These are phyloP conservation scores for Sarcophaga bullata DNA, from an alignment of 1,140 invertebrate genomes.

Conservation along the genomic window DNA sequence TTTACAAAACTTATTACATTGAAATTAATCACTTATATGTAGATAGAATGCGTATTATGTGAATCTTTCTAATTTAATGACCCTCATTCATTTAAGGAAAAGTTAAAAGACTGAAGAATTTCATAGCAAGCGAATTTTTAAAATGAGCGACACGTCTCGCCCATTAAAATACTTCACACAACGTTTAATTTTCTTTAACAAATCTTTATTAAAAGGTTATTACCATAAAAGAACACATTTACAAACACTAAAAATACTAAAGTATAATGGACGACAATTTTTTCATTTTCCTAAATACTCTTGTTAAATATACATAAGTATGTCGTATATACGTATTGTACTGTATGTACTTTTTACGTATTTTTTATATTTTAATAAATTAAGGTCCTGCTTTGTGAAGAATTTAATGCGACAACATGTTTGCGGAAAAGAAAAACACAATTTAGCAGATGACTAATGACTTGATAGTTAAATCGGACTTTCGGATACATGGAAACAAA, in stretches of 20 bases:
- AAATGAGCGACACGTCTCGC: background rate
- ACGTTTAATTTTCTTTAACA: constrained; percentile 11
- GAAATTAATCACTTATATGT: no score
- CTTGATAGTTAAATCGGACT: background rate
- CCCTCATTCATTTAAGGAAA: background rate
- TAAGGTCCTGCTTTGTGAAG: background rate
- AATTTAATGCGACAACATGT: background rate
- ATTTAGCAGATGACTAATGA: background rate
- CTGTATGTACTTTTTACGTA: no score
- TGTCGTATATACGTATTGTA: no score
- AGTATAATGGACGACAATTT: background rate
- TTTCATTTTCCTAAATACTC: background rate
- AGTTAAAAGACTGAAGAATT: background rate
- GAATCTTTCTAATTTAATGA: constrained; percentile 1
- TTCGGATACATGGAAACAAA: background rate
- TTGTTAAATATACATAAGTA: no score
- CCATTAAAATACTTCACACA: background rate
- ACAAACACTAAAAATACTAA: background rate
- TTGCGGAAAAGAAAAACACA: background rate
- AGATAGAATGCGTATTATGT: no score
- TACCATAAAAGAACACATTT: background rate
- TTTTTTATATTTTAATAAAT: no score
- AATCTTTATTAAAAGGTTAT: constrained; percentile 15
- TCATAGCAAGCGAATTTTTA: background rate
- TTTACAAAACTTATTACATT: no score